Base-by-base conservation (phyloP, 2,797 vertebrate species). In the Chaetodon trifasciatus region DNA sequence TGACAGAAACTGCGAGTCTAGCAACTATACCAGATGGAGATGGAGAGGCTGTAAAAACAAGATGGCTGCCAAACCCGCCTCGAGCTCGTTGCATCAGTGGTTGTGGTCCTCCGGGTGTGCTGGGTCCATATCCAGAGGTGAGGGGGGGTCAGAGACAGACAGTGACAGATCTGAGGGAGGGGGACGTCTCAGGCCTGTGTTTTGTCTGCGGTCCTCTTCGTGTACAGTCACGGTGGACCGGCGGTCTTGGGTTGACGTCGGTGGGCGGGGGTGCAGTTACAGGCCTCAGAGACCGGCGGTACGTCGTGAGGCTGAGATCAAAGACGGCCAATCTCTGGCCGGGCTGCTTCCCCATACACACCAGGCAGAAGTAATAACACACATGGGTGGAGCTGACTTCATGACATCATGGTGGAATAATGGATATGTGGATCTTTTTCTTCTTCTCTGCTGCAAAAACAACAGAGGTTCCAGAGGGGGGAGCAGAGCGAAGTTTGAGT, bases 41-140 rank as follows among this genome's bases (percentile, higher is more conserved):
- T 58, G 56, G 35, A 86, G 75, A 89, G 23, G 70, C 82, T 89
- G 71, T 77, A 35, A 88, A 83, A 85, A 91, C 83, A 90, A 85
- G 67, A 90, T 73, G 69, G 67, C 78, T 79, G 89, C 84, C 79
- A 89, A 86, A 73, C 76, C 23, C 2, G 50, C 74, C 56, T 69
- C 40, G 49, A 81, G 70, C 66, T 67, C 32, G 57, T 56, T 75
- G 74, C 73, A 50, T 83, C 78, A 70, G 83, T n/a, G 60, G 68
- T 64, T 24, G 19, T 50, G 77, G 84, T 82, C 74, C 64, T 83
- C 44, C 49, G 86, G 84, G 85, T 63, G 57, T 52, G 57, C 76
- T 65, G 58, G 56, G 64, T 78, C 50, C 64, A 46, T 50, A 28
- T 61, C 75, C 75, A 69, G 80, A 66, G 71, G 76, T 81, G 67